Percentiles rank a stretch among this genome's conserved stretches.
Evolutionary conservation across 2,113 vertebrate genomes (phyloP).

Genomic region (Dolichallabes microphthalmus): DNA sequence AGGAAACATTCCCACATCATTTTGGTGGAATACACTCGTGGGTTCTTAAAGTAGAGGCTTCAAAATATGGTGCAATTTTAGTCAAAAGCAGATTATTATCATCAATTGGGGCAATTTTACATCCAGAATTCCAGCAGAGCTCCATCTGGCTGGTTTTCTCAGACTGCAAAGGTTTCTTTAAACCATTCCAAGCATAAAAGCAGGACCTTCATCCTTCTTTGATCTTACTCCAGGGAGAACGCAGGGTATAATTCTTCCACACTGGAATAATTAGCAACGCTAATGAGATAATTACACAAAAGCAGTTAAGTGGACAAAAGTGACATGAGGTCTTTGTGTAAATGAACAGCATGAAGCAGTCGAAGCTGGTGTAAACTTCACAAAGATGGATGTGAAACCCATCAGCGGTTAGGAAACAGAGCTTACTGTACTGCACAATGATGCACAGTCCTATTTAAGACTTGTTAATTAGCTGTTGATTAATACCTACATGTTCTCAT

Average conservation of each 20-base stretch:
- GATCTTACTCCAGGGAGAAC: background rate
- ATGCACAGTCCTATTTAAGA: background rate
- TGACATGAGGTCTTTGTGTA: background rate
- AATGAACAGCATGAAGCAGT: constrained; percentile 9
- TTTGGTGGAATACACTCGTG: background rate
- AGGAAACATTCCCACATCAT: background rate
- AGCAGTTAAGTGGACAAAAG: constrained; percentile 14
- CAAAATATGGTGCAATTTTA: background rate
- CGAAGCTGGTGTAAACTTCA: background rate
- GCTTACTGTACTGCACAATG: background rate
- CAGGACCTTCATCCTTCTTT: background rate
- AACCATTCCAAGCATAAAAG: background rate
- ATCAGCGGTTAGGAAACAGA: background rate
- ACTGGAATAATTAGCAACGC: background rate
- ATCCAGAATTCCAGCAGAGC: background rate
- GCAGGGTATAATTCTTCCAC: background rate
- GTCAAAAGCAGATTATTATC: background rate
- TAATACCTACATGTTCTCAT: background rate
- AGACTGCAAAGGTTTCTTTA: background rate
- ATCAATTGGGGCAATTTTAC: background rate
- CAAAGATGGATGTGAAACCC: background rate
- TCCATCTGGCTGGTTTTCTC: background rate
- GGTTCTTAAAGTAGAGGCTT: background rate
- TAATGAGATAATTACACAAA: constrained; percentile 13
- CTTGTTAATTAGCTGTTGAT: constrained; percentile 1